phyloP scores from a whole-genome alignment of 2,888 invertebrate genomes.

The Willowsia nigromaculata region DNA sequence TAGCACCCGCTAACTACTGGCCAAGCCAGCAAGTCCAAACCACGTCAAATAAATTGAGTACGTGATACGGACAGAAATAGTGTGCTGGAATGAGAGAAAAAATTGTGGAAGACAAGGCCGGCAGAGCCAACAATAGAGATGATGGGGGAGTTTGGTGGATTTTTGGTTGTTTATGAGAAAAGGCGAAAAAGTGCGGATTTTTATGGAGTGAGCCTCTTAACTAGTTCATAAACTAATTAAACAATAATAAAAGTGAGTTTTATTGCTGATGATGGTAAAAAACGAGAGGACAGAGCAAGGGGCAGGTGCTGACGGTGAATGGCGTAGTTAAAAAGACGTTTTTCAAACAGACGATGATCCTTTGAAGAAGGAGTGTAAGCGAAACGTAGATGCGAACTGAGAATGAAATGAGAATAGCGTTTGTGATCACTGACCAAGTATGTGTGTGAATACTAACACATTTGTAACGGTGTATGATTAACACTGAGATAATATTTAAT shows the following conservation, averaged over 20 bases:
- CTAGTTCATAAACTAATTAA: conserved; percentile 29
- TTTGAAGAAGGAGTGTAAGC: not conserved
- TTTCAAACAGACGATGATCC: not conserved
- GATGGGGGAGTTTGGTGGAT: not conserved
- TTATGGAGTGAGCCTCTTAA: not conserved
- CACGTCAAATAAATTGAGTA: conserved; percentile 28
- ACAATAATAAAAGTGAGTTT: not conserved
- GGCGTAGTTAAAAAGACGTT: not conserved
- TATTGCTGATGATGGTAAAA: not conserved
- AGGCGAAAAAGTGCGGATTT: not conserved
- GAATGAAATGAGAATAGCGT: not conserved
- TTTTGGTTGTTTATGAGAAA: not conserved
- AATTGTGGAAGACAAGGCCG: too few relatives aligned
- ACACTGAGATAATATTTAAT: too few relatives aligned
- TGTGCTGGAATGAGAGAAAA: not conserved
- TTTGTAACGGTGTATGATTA: too few relatives aligned
- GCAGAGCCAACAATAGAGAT: not conserved
- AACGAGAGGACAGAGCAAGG: not conserved
- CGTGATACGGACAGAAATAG: not conserved
- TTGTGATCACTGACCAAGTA: too few relatives aligned
- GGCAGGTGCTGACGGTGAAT: not conserved
- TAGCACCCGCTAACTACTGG: not conserved
- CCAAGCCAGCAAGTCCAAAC: not conserved
- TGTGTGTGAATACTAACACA: too few relatives aligned
- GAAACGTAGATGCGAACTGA: not conserved